Percentiles rank a stretch among this genome's conserved stretches.
phyloP scores from a whole-genome alignment of 2,888 invertebrate genomes.

The Phortica okadai region DNA sequence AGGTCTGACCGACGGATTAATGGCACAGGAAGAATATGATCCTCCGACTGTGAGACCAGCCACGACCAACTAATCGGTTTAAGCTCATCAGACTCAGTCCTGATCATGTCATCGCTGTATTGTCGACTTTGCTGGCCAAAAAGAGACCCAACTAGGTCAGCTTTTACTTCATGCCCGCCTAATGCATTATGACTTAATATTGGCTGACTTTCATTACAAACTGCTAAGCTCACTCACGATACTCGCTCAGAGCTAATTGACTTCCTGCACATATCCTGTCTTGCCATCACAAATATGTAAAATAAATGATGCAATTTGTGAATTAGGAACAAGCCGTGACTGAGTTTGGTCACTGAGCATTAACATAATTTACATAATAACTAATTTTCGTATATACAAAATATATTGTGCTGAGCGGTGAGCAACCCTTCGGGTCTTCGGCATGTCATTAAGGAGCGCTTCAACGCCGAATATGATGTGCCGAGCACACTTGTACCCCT shows the following conservation, averaged over 20 bases:
- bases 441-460: not conserved
- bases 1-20: too few relatives aligned
- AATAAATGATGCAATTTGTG: slow-evolving; percentile 69
- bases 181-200: too few relatives aligned
- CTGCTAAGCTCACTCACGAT: too few relatives aligned
- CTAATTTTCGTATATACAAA: slow-evolving; percentile 47
- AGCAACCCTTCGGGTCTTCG: not conserved
- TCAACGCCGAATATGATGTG: not conserved
- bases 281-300: slow-evolving; percentile 21
- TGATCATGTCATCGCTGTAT: too few relatives aligned
- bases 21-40: too few relatives aligned
- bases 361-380: slow-evolving; percentile 66
- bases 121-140: too few relatives aligned
- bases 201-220: too few relatives aligned
- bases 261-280: not conserved
- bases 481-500: not conserved
- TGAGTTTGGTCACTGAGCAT: slow-evolving; percentile 63
- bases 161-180: too few relatives aligned
- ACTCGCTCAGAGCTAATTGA: not conserved
- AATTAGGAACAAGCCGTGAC: slow-evolving; percentile 70
- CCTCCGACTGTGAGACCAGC: too few relatives aligned
- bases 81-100: too few relatives aligned
- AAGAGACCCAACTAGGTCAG: too few relatives aligned
- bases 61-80: too few relatives aligned
- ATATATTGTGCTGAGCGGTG: not conserved